phyloP scores from a whole-genome alignment of 1,140 invertebrate genomes.

The Drosophila orosa region DNA sequence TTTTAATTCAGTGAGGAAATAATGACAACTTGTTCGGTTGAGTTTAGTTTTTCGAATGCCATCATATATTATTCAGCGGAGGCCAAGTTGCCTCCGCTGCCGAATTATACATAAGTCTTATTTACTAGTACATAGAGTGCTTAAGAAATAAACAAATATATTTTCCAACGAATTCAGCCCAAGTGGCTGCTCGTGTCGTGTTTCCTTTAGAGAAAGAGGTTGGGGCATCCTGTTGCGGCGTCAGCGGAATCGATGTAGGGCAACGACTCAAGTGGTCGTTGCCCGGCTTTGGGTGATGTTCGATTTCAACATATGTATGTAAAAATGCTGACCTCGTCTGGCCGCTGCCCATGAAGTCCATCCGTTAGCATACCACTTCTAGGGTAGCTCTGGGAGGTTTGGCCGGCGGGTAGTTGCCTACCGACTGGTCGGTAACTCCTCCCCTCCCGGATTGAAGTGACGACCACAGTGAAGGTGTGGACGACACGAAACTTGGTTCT shows the following conservation, averaged over 20 bases:
- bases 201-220: not conserved
- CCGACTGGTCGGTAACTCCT: too few species aligned
- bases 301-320: too few species aligned
- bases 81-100: not conserved
- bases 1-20: not conserved
- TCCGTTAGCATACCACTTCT: not conserved
- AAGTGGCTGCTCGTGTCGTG: not conserved
- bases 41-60: not conserved
- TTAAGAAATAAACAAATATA: not conserved
- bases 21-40: not conserved
- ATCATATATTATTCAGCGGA: not conserved
- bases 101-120: not conserved
- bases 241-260: not conserved
- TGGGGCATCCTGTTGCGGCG: slow-evolving; percentile 2
- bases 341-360: too few species aligned
- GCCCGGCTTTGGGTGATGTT: not conserved
- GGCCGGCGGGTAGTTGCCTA: too few species aligned
- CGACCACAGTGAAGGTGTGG: too few species aligned
- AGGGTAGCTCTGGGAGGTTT: slow-evolving; percentile 1
- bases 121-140: not conserved
- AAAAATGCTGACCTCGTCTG: too few species aligned
- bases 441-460: too few species aligned
- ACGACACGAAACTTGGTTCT: too few species aligned
- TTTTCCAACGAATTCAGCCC: not conserved
- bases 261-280: slow-evolving; percentile 6